Evolutionary conservation across 2,888 invertebrate species (phyloP).

Genomic region (Formica aserva): DNA sequence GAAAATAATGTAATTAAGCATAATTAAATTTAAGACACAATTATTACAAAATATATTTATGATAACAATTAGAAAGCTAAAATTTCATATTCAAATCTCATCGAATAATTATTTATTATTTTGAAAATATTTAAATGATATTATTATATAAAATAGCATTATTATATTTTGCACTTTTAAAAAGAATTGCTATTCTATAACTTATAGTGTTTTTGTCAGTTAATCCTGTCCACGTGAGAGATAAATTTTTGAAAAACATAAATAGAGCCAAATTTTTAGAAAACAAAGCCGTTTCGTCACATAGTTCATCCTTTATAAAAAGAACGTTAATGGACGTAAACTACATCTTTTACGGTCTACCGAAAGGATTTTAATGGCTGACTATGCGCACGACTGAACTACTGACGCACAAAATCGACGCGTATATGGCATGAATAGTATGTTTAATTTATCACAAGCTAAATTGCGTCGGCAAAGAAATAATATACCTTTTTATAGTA

Average conservation of each 20-base stretch:
- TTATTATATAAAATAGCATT: not conserved
- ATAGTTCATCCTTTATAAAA: not conserved
- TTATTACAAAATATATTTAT: not conserved
- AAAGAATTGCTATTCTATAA: not conserved
- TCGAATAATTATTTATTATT: not conserved
- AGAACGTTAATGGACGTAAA: not conserved
- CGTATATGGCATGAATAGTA: not conserved
- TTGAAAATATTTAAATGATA: not conserved
- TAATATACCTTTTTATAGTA: not conserved
- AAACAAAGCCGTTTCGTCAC: not conserved
- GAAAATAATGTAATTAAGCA: not conserved
- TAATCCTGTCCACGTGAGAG: not conserved
- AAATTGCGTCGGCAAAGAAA: not conserved
- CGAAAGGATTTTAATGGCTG: conserved; percentile 6
- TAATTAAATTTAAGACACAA: not conserved
- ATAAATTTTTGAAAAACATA: not conserved
- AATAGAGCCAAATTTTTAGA: not conserved
- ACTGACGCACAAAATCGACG: conserved; percentile 14
- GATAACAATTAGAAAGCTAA: not conserved
- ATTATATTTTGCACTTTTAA: not conserved
- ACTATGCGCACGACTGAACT: not conserved
- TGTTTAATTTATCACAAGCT: not conserved
- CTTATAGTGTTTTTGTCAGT: not conserved
- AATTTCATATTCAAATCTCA: not conserved
- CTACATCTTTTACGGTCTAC: not conserved